These are phyloP conservation scores for Trichonephila clavata DNA, from an alignment of 1,140 invertebrate species.

Conservation along the genomic window DNA sequence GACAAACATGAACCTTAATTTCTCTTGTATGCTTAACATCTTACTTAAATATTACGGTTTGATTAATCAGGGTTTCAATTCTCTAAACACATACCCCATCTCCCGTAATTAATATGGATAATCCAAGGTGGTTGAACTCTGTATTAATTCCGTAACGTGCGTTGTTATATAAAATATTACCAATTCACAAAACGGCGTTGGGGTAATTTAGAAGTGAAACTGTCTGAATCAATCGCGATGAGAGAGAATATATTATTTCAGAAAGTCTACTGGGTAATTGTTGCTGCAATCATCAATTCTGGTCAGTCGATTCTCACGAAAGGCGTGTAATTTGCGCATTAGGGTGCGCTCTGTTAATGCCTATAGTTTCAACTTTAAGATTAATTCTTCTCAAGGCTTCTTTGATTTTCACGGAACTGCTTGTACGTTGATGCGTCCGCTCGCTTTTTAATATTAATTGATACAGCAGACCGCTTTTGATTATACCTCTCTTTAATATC, in stretches of 20 bases:
- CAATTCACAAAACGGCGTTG: background rate
- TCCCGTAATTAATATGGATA: too few species aligned
- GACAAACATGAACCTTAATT: too few species aligned
- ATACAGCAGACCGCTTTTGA: background rate
- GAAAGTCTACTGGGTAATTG: slow-evolving; percentile 24
- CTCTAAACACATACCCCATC: too few species aligned
- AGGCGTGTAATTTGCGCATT: slow-evolving; percentile 18
- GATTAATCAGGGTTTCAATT: too few species aligned
- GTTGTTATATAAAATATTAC: background rate
- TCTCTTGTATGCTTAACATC: too few species aligned
- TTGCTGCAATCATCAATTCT: background rate
- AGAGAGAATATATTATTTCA: background rate
- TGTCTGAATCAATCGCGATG: background rate
- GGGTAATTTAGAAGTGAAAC: slow-evolving; percentile 6
- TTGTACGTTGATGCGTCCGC: background rate
- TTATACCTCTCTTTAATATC: background rate
- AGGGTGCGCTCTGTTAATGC: slow-evolving; percentile 28
- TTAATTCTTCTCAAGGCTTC: background rate
- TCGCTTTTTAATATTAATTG: slow-evolving; percentile 30
- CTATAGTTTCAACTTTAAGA: background rate
- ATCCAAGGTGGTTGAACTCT: too few species aligned
- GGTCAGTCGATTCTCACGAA: background rate
- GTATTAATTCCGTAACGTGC: too few species aligned
- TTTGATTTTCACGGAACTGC: background rate
- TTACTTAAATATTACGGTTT: too few species aligned